Base-by-base conservation (phyloP, 2,888 invertebrate species). In the Choristoneura rosaceana region DNA sequence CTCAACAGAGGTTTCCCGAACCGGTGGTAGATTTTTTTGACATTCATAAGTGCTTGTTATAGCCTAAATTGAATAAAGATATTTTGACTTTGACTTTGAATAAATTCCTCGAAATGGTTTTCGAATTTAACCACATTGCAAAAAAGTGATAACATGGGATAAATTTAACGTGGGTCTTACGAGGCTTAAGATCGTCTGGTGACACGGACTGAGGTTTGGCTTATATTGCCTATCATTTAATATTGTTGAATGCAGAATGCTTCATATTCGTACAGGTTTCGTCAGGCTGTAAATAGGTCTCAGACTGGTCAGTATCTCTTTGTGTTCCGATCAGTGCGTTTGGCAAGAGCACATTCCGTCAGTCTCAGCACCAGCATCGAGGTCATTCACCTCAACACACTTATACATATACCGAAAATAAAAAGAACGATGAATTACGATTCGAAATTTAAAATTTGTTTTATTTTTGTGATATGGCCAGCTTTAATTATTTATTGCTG, bases 311-410 rank as follows among this genome's bases (percentile, higher is more conserved):
- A 65, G 25, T 58, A 65, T 65, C 59, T 71, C 52, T 66, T 71
- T 59, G 84, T 84, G 90, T 90, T 91, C 89, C 90, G 87, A 90
- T 91, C 89, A 87, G 80, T 90, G 91, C 90, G 90, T 92, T 92
- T 92, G 90, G 91, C 90, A 91, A 91, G 84, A 76, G 74, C 81
- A 89, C 90, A 91, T 92, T 90, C 91, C 91, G 87, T 82, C 90
- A 81, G 87, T 79, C 82, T 82, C 86, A 84, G 86, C 87, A 86
- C 86, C 47, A 47, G 43, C 74, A 73, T 14, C 25, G 63, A 74
- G 91, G 90, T 78, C 91, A 78, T 91, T 91, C 88, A 92, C 90
- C 91, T 86, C 83, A 55, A 63, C 58, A 71, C 45, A 52, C 50
- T 62, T 62, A 17, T 15, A 15, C 25, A 25, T 15, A 52, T 52